Base-by-base conservation (phyloP, 2,113 vertebrate genomes). In the Myotis davidii region DNA sequence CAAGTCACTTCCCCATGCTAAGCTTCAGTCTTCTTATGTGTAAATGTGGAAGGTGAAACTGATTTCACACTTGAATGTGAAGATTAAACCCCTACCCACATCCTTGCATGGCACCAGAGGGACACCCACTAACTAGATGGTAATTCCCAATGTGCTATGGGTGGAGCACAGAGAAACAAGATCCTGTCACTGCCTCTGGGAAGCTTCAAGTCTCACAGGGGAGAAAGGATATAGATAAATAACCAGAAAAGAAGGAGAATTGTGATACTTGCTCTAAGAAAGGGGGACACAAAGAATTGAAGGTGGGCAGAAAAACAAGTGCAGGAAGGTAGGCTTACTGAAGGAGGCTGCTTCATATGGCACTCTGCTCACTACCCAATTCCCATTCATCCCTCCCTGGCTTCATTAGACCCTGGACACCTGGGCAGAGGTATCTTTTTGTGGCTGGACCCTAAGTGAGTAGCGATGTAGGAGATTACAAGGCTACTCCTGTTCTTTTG, bases 201-300 rank as follows among this genome's bases (percentile, higher is more conserved):
- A 72, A 81, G 37, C n/a, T 81, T 90, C 37, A 7, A 85, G 39
- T 88, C 54, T 69, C 56, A 42, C 34, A 65, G 37, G 20, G 48
- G n/a, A 91, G 34, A n/a, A 48, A 77, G 21, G 48, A 48, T 13
- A 32, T 73, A 50, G n/a, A 90, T 11, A 86, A 90, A 72, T 67
- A 76, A 91, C n/a, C 2, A 32, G 17, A 73, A 77, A 29, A 90
- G 45, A 29, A 90, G 45, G n/a, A 87, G 29, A 88, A 72, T 3
- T 77, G n/a, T 83, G 72, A 18, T 67, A 64, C 45, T 90, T 88
- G 23, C 21, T 39, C 42, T 93, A 5, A 67, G 59, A 95, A 95
- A 92, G 48, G 50, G 42, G 42, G 48, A 76, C 48, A 70, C 45
- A 14, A 94, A 70, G 29, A 76, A 23, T 50, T 87, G 45, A 90